A percentile compares a stretch with the other conserved stretches of the same genome.
Evolutionary conservation across 2,888 invertebrate species (phyloP).

Genomic region (Leucozona laternaria): DNA sequence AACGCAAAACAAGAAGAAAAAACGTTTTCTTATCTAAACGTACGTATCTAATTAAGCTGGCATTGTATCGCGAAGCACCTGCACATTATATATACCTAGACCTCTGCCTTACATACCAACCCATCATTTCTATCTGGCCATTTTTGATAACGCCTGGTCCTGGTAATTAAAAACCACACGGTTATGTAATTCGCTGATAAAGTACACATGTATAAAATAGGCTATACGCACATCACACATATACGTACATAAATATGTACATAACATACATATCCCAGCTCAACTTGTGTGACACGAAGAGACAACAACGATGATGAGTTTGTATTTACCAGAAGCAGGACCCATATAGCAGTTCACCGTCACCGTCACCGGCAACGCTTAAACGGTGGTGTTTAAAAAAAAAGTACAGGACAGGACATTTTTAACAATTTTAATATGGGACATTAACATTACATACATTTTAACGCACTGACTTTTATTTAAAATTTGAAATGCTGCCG

Average conservation of each 20-base stretch:
- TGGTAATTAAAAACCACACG: conserved; percentile 29
- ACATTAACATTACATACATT: conserved; percentile 30
- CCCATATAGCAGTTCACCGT: not conserved
- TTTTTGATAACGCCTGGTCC: conserved; percentile 17
- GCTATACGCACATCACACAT: not conserved
- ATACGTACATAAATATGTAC: not conserved
- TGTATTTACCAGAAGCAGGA: conserved; percentile 8
- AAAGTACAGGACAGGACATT: conserved; percentile 4
- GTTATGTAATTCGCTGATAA: not conserved
- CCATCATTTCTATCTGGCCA: not conserved
- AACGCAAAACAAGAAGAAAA: not conserved
- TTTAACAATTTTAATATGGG: conserved; percentile 23
- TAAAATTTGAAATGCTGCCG: conserved; percentile 37
- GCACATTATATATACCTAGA: not conserved
- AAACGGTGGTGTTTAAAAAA: not conserved
- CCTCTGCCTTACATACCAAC: not conserved
- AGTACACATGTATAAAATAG: not conserved
- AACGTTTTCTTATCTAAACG: not conserved
- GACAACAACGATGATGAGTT: conserved; percentile 17
- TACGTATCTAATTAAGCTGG: not conserved
- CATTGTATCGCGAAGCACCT: not conserved
- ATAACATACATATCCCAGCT: not conserved
- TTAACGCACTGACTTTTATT: conserved; percentile 43
- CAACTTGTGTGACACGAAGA: conserved; percentile 6
- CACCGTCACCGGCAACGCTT: not conserved